Conservation (phyloP, 2,888 invertebrate genomes). For the Melieria crassipennis region DNA sequence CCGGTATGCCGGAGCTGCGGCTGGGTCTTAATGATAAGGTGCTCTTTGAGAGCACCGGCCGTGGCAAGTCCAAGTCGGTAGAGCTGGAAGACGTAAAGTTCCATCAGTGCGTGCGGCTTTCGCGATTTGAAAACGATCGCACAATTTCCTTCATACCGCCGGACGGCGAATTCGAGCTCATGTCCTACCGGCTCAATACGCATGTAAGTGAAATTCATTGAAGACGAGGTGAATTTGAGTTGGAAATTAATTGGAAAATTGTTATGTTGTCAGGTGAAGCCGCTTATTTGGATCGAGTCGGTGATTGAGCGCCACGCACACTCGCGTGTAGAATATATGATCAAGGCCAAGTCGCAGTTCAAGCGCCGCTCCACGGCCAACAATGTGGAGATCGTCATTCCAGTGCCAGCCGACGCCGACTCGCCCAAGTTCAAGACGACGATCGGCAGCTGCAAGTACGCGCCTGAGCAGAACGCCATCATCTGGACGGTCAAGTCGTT, state of each 20-base stretch:
- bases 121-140: constrained; percentile 96
- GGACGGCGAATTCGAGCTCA: constrained; percentile 98
- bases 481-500: constrained; percentile 98
- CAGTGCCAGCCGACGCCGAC: constrained; percentile 96
- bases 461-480: constrained; percentile 95
- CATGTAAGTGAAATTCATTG: constrained; percentile 72
- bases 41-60: constrained; percentile 95
- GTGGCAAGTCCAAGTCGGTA: constrained; percentile 97
- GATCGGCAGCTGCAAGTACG: constrained; percentile 96
- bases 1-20: constrained; percentile 97
- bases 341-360: constrained; percentile 98
- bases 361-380: constrained; percentile 97
- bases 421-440: constrained; percentile 98
- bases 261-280: constrained; percentile 72
- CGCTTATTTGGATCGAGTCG: constrained; percentile 98
- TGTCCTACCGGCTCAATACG: constrained; percentile 97
- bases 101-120: constrained; percentile 96
- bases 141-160: constrained; percentile 99
- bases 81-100: constrained; percentile 99
- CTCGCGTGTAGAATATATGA: constrained; percentile 98
- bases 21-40: constrained; percentile 98
- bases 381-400: constrained; percentile 97
- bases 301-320: constrained; percentile 97
- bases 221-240: background rate
- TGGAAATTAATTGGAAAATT: background rate